phyloP scores from a whole-genome alignment of 2,113 vertebrate genomes.

The Vicugna pacos region DNA sequence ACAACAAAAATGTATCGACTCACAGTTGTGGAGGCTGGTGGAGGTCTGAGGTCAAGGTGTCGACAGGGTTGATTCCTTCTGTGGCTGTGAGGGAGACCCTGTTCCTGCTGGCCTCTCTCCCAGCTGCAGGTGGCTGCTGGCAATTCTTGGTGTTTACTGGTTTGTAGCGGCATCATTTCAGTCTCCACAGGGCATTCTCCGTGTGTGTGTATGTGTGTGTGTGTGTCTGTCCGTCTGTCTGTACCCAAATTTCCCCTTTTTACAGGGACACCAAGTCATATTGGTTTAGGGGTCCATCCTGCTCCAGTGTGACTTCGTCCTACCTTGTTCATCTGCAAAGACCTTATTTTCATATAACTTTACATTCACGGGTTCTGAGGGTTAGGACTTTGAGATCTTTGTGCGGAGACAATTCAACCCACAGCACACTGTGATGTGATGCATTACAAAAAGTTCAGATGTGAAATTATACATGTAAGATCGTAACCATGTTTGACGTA shows the following conservation, averaged over 20 bases:
- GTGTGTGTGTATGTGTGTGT: neutral
- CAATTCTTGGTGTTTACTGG: neutral
- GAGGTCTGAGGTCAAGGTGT: neutral
- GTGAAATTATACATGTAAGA: neutral
- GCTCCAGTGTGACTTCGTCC: neutral
- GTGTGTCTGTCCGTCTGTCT: neutral
- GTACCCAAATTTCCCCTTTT: neutral
- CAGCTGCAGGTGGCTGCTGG: neutral
- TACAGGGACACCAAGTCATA: neutral
- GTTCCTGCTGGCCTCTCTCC: neutral
- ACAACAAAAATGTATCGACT: no score
- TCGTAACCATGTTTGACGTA: neutral
- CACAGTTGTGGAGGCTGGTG: neutral
- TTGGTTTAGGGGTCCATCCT: neutral
- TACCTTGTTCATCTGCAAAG: neutral
- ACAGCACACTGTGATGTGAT: no score
- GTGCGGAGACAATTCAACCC: neutral
- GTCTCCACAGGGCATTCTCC: neutral
- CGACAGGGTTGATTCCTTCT: neutral
- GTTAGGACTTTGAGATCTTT: neutral
- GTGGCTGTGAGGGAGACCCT: fast-evolving
- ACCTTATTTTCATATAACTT: neutral
- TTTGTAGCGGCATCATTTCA: neutral
- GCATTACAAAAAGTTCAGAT: neutral
- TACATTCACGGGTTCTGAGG: neutral